phyloP scores from a whole-genome alignment of 2,797 vertebrate species.

The Corythornis leucogaster region DNA sequence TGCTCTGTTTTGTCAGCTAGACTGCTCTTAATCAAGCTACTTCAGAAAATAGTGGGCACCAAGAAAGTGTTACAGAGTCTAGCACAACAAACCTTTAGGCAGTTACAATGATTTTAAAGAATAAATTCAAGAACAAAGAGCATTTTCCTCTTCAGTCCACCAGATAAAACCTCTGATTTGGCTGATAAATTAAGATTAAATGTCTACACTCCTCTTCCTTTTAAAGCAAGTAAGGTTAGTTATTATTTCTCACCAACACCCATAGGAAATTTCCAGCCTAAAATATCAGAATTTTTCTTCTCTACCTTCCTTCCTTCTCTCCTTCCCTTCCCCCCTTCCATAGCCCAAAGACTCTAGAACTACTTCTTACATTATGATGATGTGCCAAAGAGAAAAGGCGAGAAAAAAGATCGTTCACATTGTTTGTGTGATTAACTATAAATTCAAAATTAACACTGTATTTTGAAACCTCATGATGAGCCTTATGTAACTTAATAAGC shows the following conservation, averaged over 20 bases:
- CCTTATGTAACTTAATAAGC: background rate
- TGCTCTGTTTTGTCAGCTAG: background rate
- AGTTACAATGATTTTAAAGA: background rate
- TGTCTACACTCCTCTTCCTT: background rate
- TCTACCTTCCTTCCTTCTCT: background rate
- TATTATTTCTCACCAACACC: background rate
- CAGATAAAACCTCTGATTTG: background rate
- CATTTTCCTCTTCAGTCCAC: background rate
- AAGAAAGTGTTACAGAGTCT: background rate
- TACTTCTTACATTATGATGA: background rate
- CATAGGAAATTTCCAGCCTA: background rate
- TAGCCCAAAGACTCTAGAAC: background rate
- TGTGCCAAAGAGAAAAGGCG: background rate
- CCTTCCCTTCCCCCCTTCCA: background rate
- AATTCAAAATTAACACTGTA: background rate
- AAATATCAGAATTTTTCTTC: background rate
- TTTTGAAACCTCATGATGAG: background rate
- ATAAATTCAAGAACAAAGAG: background rate
- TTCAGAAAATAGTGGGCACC: background rate
- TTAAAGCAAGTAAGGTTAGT: background rate
- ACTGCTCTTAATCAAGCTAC: background rate
- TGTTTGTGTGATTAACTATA: background rate
- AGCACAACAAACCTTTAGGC: background rate
- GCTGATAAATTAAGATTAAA: background rate
- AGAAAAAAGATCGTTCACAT: background rate